Evolutionary conservation across 1,140 invertebrate species (phyloP), one percentile per base, ranked within the genome.

Genomic region (Caenorhabditis remanei): DNA sequence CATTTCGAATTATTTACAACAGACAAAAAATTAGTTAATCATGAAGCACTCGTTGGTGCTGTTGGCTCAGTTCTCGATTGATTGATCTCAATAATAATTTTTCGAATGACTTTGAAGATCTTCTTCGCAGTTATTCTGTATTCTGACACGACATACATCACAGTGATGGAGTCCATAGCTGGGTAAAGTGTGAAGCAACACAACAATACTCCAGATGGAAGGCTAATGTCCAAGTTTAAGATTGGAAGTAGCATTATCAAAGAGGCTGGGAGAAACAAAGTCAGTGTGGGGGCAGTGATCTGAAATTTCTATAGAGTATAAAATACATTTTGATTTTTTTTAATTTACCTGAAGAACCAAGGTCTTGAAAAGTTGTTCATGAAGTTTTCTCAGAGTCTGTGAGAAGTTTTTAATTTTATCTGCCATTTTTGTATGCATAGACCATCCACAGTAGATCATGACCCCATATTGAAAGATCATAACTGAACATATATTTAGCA

Each of bases 301-400:
- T 65, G 61, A 65, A 65, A 65, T 2, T 11, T 9, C 4, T 8
- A 11, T 16, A 53, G 3, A 14, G 0, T 9, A 16, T 16, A 53
- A 14, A 14, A 0, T 9, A 16, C 1, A 3, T 16, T 32, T 6
- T 40, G 11, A 4, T 40, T 3, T 14, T 14, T 40, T 4, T 2
- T 2, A 13, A 11, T 8, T 0, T 53, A 65, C 61, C 61, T 65
- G 61, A 14, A 65, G 7, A 0, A 65, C 24, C 9, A 65, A 24
- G 32, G 61, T 40, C 4, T 65, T 65, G 61, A 65, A 65, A 65
- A 65, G 40, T n/a, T 65, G 61, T 16, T 65, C 40, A 24, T 65
- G 61, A 58, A 21, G 56, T 58, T 58, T 58, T 58, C 56, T 58
- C 19, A 58, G 4, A n/a, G 8, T 58, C n/a, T 58, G 16, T 0